Conservation (phyloP, 2,888 invertebrate species). For the Drosophila falleni region DNA sequence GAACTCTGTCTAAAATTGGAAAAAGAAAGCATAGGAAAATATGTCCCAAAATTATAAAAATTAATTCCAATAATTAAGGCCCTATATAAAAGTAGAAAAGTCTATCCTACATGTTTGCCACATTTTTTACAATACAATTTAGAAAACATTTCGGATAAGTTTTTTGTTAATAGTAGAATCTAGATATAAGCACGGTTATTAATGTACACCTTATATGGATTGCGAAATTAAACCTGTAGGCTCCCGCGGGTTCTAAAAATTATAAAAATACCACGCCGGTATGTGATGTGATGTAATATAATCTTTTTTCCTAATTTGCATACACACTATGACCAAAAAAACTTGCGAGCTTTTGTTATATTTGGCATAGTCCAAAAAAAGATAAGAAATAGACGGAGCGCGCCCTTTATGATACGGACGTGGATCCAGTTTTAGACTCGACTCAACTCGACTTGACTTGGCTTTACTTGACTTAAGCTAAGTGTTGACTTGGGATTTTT, state of each 20-base stretch:
- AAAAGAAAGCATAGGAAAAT: no score
- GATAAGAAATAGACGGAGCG: constrained; percentile 15
- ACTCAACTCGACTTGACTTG: constrained; percentile 3
- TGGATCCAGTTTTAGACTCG: constrained; percentile 29
- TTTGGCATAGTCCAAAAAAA: constrained; percentile 9
- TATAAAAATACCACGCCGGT: constrained; percentile 13
- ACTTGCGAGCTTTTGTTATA: constrained; percentile 16
- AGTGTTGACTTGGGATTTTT: constrained; percentile 37
- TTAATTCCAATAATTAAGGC: no score
- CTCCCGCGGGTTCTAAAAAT: constrained; percentile 7
- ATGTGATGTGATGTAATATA: no score
- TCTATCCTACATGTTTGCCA: no score
- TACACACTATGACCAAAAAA: constrained; percentile 28
- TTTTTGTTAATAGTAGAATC: no score
- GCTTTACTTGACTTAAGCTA: constrained; percentile 6
- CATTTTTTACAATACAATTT: no score
- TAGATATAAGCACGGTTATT: no score
- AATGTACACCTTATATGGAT: not conserved
- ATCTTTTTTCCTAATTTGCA: constrained; percentile 43
- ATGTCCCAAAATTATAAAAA: no score
- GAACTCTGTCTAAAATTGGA: no score
- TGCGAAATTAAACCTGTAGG: constrained; percentile 15
- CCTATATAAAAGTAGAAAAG: no score
- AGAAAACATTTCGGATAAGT: no score
- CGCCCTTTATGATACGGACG: constrained; percentile 56